These are phyloP conservation scores for Lycodopsis pacificus DNA, from an alignment of 2,797 vertebrate species.

Conservation along the genomic window DNA sequence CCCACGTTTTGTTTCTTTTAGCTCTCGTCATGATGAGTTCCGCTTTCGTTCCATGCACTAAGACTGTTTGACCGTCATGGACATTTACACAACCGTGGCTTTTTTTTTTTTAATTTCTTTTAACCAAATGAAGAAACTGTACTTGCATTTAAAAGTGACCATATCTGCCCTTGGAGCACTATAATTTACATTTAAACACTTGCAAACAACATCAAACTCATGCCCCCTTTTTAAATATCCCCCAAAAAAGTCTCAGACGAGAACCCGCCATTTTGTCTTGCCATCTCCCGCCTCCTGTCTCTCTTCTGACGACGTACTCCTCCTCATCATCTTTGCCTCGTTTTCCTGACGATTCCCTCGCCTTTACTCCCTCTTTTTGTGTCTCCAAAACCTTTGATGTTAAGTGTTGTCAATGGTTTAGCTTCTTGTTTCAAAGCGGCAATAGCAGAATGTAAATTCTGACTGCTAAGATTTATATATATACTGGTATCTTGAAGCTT, in stretches of 20 bases:
- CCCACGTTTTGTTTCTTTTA: slow-evolving; percentile 27
- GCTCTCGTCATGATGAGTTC: slow-evolving; percentile 54
- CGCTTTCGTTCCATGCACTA: slow-evolving; percentile 64
- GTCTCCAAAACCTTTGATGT: slow-evolving; percentile 94
- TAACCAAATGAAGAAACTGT: slow-evolving; percentile 72
- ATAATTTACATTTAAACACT: slow-evolving; percentile 61
- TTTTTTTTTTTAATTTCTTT: slow-evolving; percentile 43
- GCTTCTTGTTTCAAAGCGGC: slow-evolving; percentile 95
- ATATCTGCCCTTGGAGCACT: slow-evolving; percentile 64
- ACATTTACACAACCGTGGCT: slow-evolving; percentile 66
- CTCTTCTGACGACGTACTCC: slow-evolving; percentile 64
- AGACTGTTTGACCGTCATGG: slow-evolving; percentile 70
- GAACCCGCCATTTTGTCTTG: slow-evolving; percentile 69
- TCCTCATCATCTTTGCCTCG: slow-evolving; percentile 61
- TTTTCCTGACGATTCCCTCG: slow-evolving; percentile 62
- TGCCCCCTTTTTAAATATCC: slow-evolving; percentile 38
- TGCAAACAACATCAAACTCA: slow-evolving; percentile 46
- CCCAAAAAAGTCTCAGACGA: slow-evolving; percentile 52
- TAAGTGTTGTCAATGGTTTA: slow-evolving; percentile 96
- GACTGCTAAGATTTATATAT: slow-evolving; percentile 98
- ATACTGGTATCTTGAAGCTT: slow-evolving; percentile 99
- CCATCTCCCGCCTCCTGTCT: slow-evolving; percentile 71
- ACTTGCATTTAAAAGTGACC: slow-evolving; percentile 71
- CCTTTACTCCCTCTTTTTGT: slow-evolving; percentile 85
- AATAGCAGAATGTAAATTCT: slow-evolving; percentile 96